Base-by-base conservation (phyloP, 2,113 vertebrate species). In the Anoplopoma fimbria region DNA sequence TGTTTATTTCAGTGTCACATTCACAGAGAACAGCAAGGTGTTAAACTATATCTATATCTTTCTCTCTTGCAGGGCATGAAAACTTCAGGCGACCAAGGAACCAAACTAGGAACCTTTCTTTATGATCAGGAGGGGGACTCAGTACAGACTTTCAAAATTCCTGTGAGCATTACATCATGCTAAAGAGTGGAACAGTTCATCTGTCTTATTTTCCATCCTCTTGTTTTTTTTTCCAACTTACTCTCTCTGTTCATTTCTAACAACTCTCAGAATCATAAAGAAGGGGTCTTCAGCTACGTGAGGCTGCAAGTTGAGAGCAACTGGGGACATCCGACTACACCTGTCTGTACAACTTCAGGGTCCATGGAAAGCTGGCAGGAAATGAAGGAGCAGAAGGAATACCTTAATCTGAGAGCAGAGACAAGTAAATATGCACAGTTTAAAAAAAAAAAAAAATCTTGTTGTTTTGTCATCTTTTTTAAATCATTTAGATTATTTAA, bases 231-330 rank as follows among this genome's bases (percentile, higher is more conserved):
- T n/a, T n/a, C n/a, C n/a, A n/a, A n/a, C n/a, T n/a, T n/a, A n/a
- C n/a, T n/a, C n/a, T n/a, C 40, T 34, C 36, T 36, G 9, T 13
- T 51, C 8, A 13, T 75, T 51, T 25, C 21, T 75, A 10, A 60
- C 13, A 6, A 51, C 1, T 36, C 23, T 63, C 45, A 63, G 72
- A 40, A 63, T 51, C 45, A 29, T 42, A 8, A 38, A 36, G n/a
- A 21, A 38, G 15, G 19, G 15, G 17, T 31, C 12, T 40, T 23
- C 12, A 6, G 2, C 4, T 38, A 8, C 1, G n/a, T 76, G 1
- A 67, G n/a, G 6, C 12, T 76, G n/a, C 34, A 55, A n/a, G 47
- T 76, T 0, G 10, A 51, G 21, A 75, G n/a, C 72, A 75, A 75
- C 60, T 75, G 45, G 60, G 60, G 58, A 3, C 5, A 53, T 36